phyloP scores from a whole-genome alignment of 2,113 vertebrate genomes.

The Sardina pilchardus region DNA sequence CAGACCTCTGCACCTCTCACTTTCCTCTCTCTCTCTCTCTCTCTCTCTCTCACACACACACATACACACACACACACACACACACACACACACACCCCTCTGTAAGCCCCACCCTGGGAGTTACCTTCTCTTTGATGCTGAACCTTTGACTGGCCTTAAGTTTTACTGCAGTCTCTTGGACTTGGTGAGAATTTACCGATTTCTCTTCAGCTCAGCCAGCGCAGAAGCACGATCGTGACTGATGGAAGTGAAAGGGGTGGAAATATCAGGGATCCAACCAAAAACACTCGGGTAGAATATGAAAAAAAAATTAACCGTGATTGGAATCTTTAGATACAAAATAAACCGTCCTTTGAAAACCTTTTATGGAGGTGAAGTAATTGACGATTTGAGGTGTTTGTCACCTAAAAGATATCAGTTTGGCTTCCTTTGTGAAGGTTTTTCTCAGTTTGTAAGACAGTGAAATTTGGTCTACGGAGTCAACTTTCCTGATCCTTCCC shows the following conservation, averaged over 20 bases:
- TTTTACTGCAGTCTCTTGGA: neutral
- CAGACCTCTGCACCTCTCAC: neutral
- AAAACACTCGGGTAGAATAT: neutral
- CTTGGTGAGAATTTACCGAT: neutral
- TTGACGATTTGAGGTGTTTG: too few species aligned
- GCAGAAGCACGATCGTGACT: neutral
- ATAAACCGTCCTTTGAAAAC: too few species aligned
- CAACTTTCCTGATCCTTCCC: too few species aligned
- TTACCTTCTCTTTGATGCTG: neutral
- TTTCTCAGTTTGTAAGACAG: too few species aligned
- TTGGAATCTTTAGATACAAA: too few species aligned
- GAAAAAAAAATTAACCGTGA: too few species aligned
- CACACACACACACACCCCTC: neutral
- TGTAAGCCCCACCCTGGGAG: neutral
- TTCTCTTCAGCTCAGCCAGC: neutral
- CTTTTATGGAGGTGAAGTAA: too few species aligned
- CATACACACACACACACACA: neutral
- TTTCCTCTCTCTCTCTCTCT: neutral
- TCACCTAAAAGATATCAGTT: too few species aligned
- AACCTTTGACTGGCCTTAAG: neutral
- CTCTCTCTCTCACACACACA: neutral
- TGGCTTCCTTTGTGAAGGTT: too few species aligned
- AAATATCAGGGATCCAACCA: neutral
- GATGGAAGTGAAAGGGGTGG: too few species aligned
- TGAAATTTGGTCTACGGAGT: too few species aligned